Percentiles rank a stretch among this genome's conserved stretches.
Conservation (phyloP, 1,140 invertebrate genomes). For the Drosophila repletoides region DNA sequence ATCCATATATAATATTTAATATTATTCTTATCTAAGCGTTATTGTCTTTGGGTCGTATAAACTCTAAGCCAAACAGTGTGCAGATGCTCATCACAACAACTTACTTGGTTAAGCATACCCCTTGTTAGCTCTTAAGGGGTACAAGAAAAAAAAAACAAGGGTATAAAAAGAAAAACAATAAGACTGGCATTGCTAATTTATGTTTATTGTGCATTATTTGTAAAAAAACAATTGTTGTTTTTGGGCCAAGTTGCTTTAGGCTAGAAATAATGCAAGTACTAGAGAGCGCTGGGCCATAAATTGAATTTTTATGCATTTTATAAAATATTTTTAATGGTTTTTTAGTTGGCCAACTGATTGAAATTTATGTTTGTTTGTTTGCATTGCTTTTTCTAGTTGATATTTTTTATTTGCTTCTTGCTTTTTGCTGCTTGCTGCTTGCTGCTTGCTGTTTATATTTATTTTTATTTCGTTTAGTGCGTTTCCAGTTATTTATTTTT, state of each 20-base stretch:
- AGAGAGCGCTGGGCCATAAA: constrained; percentile 21
- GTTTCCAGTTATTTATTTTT: constrained; percentile 42
- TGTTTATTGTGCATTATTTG: constrained; percentile 68
- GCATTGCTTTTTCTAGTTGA: constrained; percentile 8
- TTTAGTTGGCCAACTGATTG: constrained; percentile 63
- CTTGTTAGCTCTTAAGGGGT: not conserved
- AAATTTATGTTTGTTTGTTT: constrained; percentile 58
- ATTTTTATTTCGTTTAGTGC: constrained; percentile 30
- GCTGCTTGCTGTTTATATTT: constrained; percentile 14
- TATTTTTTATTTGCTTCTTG: not conserved
- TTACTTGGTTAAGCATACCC: too few relatives aligned
- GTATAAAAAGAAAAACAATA: not conserved
- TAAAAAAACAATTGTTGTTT: constrained; percentile 45
- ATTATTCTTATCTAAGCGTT: too few relatives aligned
- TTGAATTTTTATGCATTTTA: constrained; percentile 53
- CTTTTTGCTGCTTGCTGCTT: constrained; percentile 7
- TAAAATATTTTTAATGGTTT: constrained; percentile 61
- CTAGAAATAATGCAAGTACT: constrained; percentile 18
- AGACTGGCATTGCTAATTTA: constrained; percentile 61
- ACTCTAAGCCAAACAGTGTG: too few relatives aligned
- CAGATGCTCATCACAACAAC: too few relatives aligned
- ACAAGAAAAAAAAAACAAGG: not conserved
- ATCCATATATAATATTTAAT: too few relatives aligned
- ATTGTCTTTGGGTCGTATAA: too few relatives aligned
- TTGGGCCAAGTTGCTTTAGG: constrained; percentile 44